Conservation (phyloP, 2,113 vertebrate genomes). For the Trinectes maculatus region DNA sequence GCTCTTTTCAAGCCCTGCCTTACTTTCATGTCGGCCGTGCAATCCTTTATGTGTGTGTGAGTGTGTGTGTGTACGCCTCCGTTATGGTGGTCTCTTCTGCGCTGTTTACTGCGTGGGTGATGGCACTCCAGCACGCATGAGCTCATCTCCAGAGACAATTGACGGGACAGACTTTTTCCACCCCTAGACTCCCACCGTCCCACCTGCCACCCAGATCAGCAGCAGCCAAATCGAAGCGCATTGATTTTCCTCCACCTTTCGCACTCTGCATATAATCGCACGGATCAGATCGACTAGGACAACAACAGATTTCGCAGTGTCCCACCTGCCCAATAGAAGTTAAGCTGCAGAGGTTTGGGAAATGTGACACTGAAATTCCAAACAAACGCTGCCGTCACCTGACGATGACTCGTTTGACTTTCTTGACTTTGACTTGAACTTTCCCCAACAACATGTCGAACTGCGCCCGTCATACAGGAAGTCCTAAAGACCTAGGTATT, state of each 20-base stretch:
- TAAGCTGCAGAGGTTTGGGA: constrained; percentile 4
- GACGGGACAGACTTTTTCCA: constrained; percentile 32
- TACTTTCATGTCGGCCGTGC: constrained; percentile 58
- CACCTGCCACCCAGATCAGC: constrained; percentile 60
- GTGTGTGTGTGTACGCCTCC: constrained; percentile 27
- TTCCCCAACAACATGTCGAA: no score
- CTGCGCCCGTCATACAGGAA: no score
- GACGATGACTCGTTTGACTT: no score
- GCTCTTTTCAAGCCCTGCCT: constrained; percentile 63
- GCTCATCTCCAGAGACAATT: constrained; percentile 48
- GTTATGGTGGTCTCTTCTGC: constrained; percentile 48
- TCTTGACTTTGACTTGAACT: no score
- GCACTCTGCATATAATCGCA: constrained; percentile 52
- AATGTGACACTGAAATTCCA: not conserved
- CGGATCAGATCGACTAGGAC: constrained; percentile 54
- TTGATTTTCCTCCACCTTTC: constrained; percentile 71
- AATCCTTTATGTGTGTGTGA: constrained; percentile 24
- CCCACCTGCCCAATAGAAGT: constrained; percentile 8
- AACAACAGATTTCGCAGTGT: constrained; percentile 40
- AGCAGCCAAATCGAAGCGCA: constrained; percentile 77
- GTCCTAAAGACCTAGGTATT: no score
- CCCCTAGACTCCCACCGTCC: constrained; percentile 30
- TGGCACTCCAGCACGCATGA: constrained; percentile 46
- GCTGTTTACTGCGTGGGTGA: constrained; percentile 33
- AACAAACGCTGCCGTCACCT: no score